phyloP scores from a whole-genome alignment of 2,888 invertebrate species.

The Xylocampa areola region DNA sequence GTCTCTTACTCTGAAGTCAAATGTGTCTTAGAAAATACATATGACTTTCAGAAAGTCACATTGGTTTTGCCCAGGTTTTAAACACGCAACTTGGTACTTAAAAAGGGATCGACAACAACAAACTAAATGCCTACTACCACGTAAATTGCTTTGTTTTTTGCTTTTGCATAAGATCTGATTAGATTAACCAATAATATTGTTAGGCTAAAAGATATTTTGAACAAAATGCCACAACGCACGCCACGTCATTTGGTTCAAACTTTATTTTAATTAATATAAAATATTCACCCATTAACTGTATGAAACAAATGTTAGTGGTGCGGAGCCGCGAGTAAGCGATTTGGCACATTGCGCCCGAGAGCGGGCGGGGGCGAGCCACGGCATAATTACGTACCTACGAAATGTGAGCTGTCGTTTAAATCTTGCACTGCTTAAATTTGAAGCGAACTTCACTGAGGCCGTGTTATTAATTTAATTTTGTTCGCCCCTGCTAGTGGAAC shows the following conservation, averaged over 20 bases:
- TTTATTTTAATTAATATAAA: conserved; percentile 48
- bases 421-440: conserved; percentile 87
- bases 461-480: conserved; percentile 83
- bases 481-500: conserved; percentile 64
- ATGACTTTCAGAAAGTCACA: no score
- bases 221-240: conserved; percentile 22
- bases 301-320: conserved; percentile 71
- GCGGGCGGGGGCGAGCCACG: conserved; percentile 76
- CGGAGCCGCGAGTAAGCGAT: conserved; percentile 86
- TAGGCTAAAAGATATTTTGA: conserved; percentile 12
- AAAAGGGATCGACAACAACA: no score
- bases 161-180: no score
- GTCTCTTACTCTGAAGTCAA: no score
- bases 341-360: conserved; percentile 86
- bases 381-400: conserved; percentile 86
- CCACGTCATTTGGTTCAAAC: conserved; percentile 39
- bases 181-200: no score
- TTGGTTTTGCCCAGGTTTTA: no score
- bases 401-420: conserved; percentile 87
- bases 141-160: no score
- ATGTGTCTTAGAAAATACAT: no score
- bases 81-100: no score
- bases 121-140: no score
- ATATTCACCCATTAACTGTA: conserved; percentile 46
- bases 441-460: conserved; percentile 79